Conservation (phyloP, 2,113 vertebrate genomes). For the Tyrannus savana region DNA sequence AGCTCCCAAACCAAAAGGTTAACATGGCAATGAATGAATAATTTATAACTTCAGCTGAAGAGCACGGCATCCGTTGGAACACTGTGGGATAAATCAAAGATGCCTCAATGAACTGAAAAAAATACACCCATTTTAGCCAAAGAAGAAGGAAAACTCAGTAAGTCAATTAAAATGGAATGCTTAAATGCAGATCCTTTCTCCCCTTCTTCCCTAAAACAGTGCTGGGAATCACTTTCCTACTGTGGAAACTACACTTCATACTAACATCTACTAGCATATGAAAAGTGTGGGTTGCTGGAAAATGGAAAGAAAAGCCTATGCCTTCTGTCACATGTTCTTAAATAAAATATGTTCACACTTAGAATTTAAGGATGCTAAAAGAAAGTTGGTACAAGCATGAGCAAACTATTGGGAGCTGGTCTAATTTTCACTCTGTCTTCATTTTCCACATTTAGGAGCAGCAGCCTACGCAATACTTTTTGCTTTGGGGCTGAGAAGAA, state of each 20-base stretch:
- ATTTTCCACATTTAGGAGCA: slow-evolving; percentile 10
- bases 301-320: background rate
- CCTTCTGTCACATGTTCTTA: slow-evolving; percentile 43
- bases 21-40: background rate
- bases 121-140: background rate
- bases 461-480: background rate
- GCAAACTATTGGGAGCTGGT: slow-evolving; percentile 37
- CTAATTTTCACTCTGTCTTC: slow-evolving; percentile 28
- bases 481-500: background rate
- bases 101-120: background rate
- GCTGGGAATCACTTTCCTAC: background rate
- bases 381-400: slow-evolving; percentile 6
- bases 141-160: background rate
- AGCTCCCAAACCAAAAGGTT: background rate
- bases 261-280: background rate
- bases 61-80: background rate
- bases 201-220: background rate
- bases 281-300: slow-evolving; percentile 25
- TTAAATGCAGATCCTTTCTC: background rate
- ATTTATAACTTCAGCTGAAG: fast-evolving
- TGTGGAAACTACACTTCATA: background rate
- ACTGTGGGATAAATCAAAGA: background rate
- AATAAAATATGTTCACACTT: slow-evolving; percentile 53
- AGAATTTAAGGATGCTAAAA: slow-evolving; percentile 7
- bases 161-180: background rate